These are phyloP conservation scores for Nomada hirtipes DNA, from an alignment of 2,888 invertebrate species.

Conservation along the genomic window DNA sequence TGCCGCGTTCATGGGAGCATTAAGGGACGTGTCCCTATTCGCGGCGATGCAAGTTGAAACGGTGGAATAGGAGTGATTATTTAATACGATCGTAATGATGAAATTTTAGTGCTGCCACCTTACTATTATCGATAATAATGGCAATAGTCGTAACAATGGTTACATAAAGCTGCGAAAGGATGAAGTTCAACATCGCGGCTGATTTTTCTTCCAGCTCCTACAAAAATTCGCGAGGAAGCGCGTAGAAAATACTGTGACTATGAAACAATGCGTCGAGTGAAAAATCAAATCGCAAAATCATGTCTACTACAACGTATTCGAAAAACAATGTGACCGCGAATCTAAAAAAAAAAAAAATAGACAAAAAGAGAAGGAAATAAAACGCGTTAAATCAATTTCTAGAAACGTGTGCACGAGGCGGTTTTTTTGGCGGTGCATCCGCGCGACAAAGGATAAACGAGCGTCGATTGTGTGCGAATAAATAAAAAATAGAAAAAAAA, in stretches of 20 bases:
- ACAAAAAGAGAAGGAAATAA: background rate
- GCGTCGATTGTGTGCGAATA: constrained; percentile 10
- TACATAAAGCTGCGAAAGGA: too few species aligned
- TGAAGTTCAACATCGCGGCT: too few species aligned
- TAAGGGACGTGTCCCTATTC: background rate
- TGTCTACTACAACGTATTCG: too few species aligned
- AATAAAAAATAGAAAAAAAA: background rate
- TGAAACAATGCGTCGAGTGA: too few species aligned
- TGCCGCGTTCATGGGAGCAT: background rate
- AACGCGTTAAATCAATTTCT: constrained; percentile 10
- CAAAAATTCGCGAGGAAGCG: too few species aligned
- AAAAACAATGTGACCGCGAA: background rate
- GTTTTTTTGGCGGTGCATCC: constrained; percentile 6
- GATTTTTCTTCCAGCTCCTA: too few species aligned
- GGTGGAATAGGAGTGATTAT: too few species aligned
- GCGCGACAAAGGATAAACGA: constrained; percentile 30
- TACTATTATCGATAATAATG: too few species aligned
- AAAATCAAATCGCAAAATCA: background rate
- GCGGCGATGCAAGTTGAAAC: background rate
- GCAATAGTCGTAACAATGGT: too few species aligned
- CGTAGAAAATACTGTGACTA: too few species aligned
- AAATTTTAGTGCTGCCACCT: too few species aligned
- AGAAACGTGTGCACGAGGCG: background rate
- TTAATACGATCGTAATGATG: too few species aligned
- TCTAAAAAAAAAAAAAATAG: background rate